Conservation (phyloP, 2,888 invertebrate species). For the Clepsis dumicolana region DNA sequence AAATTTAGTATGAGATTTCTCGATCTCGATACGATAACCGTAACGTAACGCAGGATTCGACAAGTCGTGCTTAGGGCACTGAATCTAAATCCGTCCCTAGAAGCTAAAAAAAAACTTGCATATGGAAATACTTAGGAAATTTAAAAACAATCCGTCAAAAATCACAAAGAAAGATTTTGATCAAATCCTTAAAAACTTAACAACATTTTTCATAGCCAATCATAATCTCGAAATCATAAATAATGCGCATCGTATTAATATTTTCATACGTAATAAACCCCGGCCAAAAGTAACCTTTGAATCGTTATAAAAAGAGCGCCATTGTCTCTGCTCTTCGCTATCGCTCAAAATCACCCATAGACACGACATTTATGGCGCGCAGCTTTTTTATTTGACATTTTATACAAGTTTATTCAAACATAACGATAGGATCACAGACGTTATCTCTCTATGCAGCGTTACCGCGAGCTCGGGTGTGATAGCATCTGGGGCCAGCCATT, state of each 20-base stretch:
- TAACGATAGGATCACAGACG: slow-evolving; percentile 82
- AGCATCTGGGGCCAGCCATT: slow-evolving; percentile 83
- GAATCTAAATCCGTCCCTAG: too few species aligned
- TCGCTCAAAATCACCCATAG: slow-evolving; percentile 68
- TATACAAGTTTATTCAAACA: slow-evolving; percentile 87
- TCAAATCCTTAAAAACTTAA: neutral
- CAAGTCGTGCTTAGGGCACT: too few species aligned
- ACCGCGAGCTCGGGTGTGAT: slow-evolving; percentile 82
- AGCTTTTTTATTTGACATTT: slow-evolving; percentile 86
- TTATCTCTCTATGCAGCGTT: slow-evolving; percentile 86
- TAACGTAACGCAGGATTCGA: too few species aligned
- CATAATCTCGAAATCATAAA: slow-evolving; percentile 6
- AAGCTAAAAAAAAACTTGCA: too few species aligned
- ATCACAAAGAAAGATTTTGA: too few species aligned
- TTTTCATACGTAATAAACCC: neutral
- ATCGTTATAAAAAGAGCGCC: slow-evolving; percentile 24
- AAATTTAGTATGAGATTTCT: too few species aligned
- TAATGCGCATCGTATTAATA: neutral
- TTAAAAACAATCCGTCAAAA: too few species aligned
- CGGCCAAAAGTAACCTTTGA: slow-evolving; percentile 11
- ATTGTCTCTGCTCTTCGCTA: slow-evolving; percentile 52
- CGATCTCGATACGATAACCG: too few species aligned
- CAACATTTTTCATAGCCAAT: neutral
- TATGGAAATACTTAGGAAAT: too few species aligned
- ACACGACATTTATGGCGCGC: slow-evolving; percentile 77